Evolutionary conservation across 1,140 invertebrate genomes (phyloP), one percentile per base, ranked within the genome.

Genomic region (Bombyx mori): DNA sequence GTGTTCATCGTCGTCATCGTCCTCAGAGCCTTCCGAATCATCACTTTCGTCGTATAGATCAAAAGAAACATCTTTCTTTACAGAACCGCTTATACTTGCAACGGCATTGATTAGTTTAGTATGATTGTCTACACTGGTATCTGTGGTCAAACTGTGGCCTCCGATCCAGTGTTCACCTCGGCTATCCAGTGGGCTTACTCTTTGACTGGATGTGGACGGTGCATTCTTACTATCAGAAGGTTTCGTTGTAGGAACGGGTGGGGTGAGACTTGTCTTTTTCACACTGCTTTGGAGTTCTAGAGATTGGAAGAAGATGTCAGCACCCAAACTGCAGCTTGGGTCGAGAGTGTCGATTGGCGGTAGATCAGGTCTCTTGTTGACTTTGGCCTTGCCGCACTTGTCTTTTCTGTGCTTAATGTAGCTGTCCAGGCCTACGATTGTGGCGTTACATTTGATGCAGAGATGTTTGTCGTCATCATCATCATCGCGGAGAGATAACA

Each of bases 271-370:
- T 57, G 82, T 88, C 57, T 82, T 88, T 58, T 91, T 94, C 0
- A 90, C 83, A 64, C 92, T 95, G 63, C 94, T 95, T 75, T 95
- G 94, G 10, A 97, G 78, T 74, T 96, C 94, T 35, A 97, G 79
- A 1, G 94, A 95, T 26, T 92, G 95, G 72, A 97, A 97, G 73
- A 97, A 96, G 10, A 94, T 91, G 71, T 95, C 94, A 0, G 94
- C 94, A 44, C 93, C 94, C 6, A 94, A 78, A 49, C 90, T 87
- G 55, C 91, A 90, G 1, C 82, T 73, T 0, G 82, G 78, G 54
- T 87, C 86, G 45, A 88, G 60, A 1, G 79, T 57, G 8, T 84
- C 79, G 2, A 88, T 83, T 0, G 67, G 57, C 0, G 79, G 68
- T 5, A 83, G 64, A 8, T 73, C 79, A 12, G 77, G 42, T 62